A percentile compares a stretch with the other conserved stretches of the same genome.
Conservation (phyloP, 1,140 invertebrate species). For the Phenacoccus solenopsis region DNA sequence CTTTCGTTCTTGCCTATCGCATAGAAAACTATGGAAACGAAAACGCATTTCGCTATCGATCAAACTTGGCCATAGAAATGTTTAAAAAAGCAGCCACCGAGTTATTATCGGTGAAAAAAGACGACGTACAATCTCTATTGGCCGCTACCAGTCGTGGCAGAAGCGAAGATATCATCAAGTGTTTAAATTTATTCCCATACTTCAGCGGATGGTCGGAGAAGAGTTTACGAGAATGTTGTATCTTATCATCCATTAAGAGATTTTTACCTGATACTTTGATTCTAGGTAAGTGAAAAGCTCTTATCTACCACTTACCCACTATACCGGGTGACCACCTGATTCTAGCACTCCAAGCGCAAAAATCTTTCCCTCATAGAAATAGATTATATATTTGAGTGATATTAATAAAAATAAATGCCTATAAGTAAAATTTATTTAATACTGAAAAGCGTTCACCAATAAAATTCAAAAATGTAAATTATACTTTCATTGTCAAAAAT, state of each 20-base stretch:
- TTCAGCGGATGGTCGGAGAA: slow-evolving; percentile 45
- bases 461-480: too few species aligned
- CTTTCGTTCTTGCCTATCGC: too few species aligned
- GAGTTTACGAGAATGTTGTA: slow-evolving; percentile 44
- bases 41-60: background rate
- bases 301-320: too few species aligned
- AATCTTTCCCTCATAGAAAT: too few species aligned
- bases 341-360: too few species aligned
- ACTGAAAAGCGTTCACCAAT: too few species aligned
- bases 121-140: slow-evolving; percentile 45
- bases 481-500: too few species aligned
- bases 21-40: background rate
- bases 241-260: slow-evolving; percentile 44
- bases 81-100: slow-evolving; percentile 37
- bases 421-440: too few species aligned
- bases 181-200: slow-evolving; percentile 46
- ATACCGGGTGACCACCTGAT: too few species aligned
- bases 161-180: slow-evolving; percentile 44
- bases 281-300: slow-evolving; percentile 4
- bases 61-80: background rate
- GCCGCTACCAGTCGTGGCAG: slow-evolving; percentile 40
- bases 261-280: slow-evolving; percentile 40
- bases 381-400: too few species aligned
- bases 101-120: slow-evolving; percentile 37
- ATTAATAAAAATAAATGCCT: too few species aligned